A percentile compares a stretch with the other conserved stretches of the same genome.
These are phyloP conservation scores for Pipistrellus nathusii DNA, from an alignment of 2,797 vertebrate genomes.

Conservation along the genomic window DNA sequence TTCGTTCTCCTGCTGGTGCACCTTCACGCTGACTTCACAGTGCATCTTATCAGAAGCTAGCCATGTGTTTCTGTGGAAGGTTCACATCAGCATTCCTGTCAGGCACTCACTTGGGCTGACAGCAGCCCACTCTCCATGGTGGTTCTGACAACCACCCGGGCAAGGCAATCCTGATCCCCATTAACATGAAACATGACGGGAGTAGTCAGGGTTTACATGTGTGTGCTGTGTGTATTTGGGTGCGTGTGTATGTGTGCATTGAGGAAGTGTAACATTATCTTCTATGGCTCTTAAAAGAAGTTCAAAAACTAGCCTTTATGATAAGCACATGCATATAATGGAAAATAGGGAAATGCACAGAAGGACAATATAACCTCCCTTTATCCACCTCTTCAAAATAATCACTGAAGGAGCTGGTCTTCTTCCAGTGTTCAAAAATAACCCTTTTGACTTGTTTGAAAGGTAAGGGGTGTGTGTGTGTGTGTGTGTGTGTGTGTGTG, in stretches of 20 bases:
- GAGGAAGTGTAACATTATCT: neutral
- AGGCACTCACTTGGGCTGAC: neutral
- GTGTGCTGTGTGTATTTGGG: neutral
- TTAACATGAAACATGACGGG: neutral
- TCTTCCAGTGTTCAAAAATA: neutral
- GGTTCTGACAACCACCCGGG: neutral
- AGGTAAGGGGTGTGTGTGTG: neutral
- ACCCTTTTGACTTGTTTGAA: slow-evolving; percentile 3
- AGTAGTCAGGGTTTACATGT: neutral
- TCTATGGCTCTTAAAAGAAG: slow-evolving; percentile 12
- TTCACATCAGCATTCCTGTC: neutral
- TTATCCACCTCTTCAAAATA: neutral
- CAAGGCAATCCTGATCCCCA: neutral
- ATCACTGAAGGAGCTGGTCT: neutral
- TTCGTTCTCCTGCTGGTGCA: neutral
- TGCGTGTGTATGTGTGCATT: neutral
- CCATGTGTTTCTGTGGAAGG: neutral
- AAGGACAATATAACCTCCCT: neutral
- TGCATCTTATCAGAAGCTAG: neutral
- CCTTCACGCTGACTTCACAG: neutral
- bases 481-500: neutral
- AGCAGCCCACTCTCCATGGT: neutral
- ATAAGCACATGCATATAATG: neutral
- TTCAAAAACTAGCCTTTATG: neutral
- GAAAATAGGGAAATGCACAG: neutral